Percentiles rank a stretch among this genome's conserved stretches.
Conservation (phyloP, 2,113 vertebrate genomes). For the Mesitornis unicolor region DNA sequence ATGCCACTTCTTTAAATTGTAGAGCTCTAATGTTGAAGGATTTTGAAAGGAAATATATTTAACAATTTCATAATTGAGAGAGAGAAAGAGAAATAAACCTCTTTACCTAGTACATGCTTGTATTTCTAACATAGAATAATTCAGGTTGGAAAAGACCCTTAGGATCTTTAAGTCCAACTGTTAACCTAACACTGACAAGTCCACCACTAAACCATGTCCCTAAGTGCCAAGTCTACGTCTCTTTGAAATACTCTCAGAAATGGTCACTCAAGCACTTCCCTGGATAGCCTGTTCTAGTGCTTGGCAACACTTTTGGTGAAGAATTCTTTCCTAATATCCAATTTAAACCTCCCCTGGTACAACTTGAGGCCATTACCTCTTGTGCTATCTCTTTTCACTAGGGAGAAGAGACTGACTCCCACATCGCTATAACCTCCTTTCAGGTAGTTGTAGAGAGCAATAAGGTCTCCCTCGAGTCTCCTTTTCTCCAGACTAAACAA, state of each 20-base stretch:
- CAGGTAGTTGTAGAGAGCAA: fast-evolving
- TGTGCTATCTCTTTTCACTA: fast-evolving
- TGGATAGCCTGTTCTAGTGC: too few relatives aligned
- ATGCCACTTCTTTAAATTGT: background rate
- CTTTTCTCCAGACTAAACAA: background rate
- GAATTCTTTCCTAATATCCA: background rate
- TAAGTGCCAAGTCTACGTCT: fast-evolving
- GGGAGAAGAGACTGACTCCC: too few relatives aligned
- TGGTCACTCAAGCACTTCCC: too few relatives aligned
- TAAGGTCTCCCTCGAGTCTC: background rate
- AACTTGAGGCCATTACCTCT: background rate
- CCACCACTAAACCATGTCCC: background rate
- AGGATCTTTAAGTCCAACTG: fast-evolving
- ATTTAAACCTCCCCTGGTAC: background rate
- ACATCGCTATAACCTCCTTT: too few relatives aligned
- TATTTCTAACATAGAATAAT: background rate
- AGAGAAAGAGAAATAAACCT: background rate
- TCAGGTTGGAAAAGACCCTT: background rate
- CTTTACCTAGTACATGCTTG: background rate
- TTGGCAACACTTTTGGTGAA: too few relatives aligned
- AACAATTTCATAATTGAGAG: background rate
- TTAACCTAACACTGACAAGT: background rate
- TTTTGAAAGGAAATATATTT: background rate
- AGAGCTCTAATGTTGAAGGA: background rate
- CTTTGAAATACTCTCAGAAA: too few relatives aligned